A percentile compares a stretch with the other conserved stretches of the same genome.
Evolutionary conservation across 2,888 invertebrate genomes (phyloP).

Genomic region (Melieria picta): DNA sequence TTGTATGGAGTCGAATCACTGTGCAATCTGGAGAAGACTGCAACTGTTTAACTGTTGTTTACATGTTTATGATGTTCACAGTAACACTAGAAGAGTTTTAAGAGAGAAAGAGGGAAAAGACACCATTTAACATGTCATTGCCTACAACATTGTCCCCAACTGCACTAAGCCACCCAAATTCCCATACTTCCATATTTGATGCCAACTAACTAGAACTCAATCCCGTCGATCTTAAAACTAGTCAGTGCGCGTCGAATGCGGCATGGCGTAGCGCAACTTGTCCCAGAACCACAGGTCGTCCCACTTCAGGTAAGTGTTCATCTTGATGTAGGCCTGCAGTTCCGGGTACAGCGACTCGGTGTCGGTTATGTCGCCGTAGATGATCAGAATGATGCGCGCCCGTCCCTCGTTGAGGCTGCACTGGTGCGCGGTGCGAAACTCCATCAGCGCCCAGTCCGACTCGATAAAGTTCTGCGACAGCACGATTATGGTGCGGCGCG

Average conservation of each 20-base stretch:
- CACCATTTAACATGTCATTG: too few species aligned
- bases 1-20: too few species aligned
- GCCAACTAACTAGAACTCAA: background rate
- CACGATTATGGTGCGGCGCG: conserved; percentile 27
- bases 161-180: too few species aligned
- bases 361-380: conserved; percentile 13
- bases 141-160: too few species aligned
- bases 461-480: conserved; percentile 25
- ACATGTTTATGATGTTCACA: too few species aligned
- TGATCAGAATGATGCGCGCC: conserved; percentile 23
- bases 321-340: conserved; percentile 25
- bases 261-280: conserved; percentile 32
- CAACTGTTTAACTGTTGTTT: too few species aligned
- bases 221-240: background rate
- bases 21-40: too few species aligned
- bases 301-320: conserved; percentile 32
- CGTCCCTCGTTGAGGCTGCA: conserved; percentile 23
- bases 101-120: too few species aligned
- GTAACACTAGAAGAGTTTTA: too few species aligned
- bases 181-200: background rate
- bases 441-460: conserved; percentile 27
- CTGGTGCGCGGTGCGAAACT: conserved; percentile 24
- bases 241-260: background rate
- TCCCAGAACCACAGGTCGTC: conserved; percentile 25
- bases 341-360: conserved; percentile 20